Conservation (phyloP, 1,140 invertebrate species). For the Myzus persicae region DNA sequence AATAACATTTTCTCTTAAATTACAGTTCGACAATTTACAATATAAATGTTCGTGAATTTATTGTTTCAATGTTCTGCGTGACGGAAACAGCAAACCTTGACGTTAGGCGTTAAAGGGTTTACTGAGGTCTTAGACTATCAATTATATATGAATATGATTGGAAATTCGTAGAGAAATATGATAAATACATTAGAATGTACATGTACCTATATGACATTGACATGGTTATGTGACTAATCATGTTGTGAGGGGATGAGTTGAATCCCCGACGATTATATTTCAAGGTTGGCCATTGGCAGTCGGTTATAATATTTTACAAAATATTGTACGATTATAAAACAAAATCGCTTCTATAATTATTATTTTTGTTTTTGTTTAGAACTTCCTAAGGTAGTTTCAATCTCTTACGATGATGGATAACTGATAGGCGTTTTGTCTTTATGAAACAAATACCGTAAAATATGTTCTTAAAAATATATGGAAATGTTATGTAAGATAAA, state of each 20-base stretch:
- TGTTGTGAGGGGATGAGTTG: not conserved
- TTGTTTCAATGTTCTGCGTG: not conserved
- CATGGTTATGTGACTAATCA: not conserved
- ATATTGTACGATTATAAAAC: not conserved
- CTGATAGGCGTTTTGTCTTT: not conserved
- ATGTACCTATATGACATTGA: not conserved
- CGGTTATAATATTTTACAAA: not conserved
- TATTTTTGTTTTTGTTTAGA: not conserved
- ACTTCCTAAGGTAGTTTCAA: not conserved
- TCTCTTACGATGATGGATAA: not conserved
- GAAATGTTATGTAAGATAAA: no score
- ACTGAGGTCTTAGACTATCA: not conserved
- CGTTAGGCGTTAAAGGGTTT: not conserved
- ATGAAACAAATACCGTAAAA: not conserved
- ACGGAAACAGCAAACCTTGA: not conserved
- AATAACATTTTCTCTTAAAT: no score
- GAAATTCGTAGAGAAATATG: not conserved
- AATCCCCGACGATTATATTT: not conserved
- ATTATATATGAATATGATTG: slow-evolving; percentile 5
- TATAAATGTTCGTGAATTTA: not conserved
- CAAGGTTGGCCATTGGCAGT: not conserved
- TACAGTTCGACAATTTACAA: no score
- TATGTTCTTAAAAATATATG: not conserved
- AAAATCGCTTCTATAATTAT: not conserved
- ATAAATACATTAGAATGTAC: slow-evolving; percentile 1